Evolutionary conservation across 1,140 invertebrate genomes (phyloP), one percentile per base, ranked within the genome.

Genomic region (Bicyclus anynana): DNA sequence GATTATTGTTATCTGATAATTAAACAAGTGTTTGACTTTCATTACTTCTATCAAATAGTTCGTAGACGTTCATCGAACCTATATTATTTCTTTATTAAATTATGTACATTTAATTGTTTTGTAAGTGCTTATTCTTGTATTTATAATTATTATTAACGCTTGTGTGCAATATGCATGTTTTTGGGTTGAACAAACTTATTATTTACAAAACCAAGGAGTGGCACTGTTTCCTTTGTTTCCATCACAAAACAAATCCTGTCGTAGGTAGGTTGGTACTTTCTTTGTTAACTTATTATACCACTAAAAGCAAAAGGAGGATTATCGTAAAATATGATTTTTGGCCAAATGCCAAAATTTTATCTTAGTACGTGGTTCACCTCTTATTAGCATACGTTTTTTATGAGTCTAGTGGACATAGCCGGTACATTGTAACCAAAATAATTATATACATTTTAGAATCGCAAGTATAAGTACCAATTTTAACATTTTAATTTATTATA

Each of bases 181-280:
- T 20, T 12, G 18, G 10, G 40, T 44, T 44, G 40, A 44, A 44
- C 9, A 12, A 44, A 44, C 40, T 44, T 44, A 10, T 44, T 44
- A 44, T 44, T 44, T 44, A 12, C 16, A 5, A 44, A 44, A 9
- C 40, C n/a, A 20, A 6, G 10, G 5, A 9, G 12, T 44, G 37
- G 14, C 3, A 10, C 16, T 44, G 18, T 20, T 3, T 44, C 18
- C 40, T 44, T 44, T 44, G 40, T 44, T 44, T 44, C 10, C 9
- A 44, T 20, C 18, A 44, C 18, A 44, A 44, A 44, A 40, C 37
- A 44, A 44, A 9, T 10, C 17, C 40, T 44, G 17, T 44, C 40
- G 9, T 20, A 4, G 23, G 7, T 23, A 23, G 23, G 23, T 23
- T 23, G 7, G 2, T 23, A 33, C 7, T 12, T 12, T 20, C 40